Base-by-base conservation (phyloP, 2,888 invertebrate genomes). In the Macrophya alboannulata region DNA sequence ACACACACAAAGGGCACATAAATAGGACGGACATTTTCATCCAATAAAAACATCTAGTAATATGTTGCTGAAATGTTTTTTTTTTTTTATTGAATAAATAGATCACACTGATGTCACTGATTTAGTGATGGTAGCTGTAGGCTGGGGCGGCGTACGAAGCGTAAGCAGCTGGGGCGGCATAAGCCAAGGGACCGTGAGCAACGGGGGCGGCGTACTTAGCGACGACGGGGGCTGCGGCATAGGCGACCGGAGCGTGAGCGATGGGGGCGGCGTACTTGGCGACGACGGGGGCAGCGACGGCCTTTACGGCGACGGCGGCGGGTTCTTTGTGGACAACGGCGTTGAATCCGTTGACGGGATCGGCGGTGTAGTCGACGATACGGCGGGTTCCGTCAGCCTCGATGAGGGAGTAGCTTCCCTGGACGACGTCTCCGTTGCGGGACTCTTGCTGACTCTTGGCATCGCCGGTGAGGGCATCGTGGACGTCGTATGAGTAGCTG, bases 371-470 rank as follows among this genome's bases (percentile, higher is more conserved):
- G 79, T 87, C 81, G 43, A 85, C 83, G 83, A 83, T 48, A 31
- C 83, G 83, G 21, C 83, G 83, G 71, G 68, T 83, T 68, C 83
- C 83, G 83, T 83, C 83, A 68, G 83, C 83, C 37, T 83, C 83
- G 68, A 83, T 12, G 48, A 83, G 83, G 51, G 83, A 83, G 83
- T 83, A 83, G 87, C 76, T 87, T 77, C 55, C 89, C 3, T 85
- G 82, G 83, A 85, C 40, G 82, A 62, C 96, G 9, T 96, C 96
- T 89, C 96, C 96, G 4, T 95, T 95, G 91, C 96, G 96, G 91
- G 96, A 96, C 65, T 96, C 96, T 87, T 96, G 96, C 89, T 96
- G 96, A 91, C 96, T 96, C 91, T 96, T 96, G 9, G 95, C 95
- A 91, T 96, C 96, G 92, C 81, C 81, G 81, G 81, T 81, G 12